Base-by-base conservation (phyloP, 2,888 invertebrate species). In the Isoperla grammatica region DNA sequence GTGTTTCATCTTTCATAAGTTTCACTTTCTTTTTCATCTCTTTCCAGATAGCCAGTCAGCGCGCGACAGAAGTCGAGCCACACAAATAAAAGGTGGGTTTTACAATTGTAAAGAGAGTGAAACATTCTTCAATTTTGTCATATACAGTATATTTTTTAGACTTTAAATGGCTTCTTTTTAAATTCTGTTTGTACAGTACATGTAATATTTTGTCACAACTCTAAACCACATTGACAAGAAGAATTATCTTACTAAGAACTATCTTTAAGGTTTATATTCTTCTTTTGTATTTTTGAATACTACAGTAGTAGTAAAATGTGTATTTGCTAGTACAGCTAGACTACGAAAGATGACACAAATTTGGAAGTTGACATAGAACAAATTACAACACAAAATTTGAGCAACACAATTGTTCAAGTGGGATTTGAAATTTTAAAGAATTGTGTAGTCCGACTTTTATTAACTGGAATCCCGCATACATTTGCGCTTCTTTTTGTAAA, bases 21-120 rank as follows among this genome's bases (percentile, higher is more conserved):
- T 29, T 29, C 29, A 29, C 3, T 13, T 40, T 40, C n/a, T 40
- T 12, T 49, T 35, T 49, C 13, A n/a, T 49, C 29, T 29, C 13
- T 9, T 49, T 49, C 29, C 49, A 49, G 49, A 29, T 49, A 22
- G 13, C n/a, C 49, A 49, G 29, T 49, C 49, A 9, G 49, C 49
- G 15, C 49, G 49, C 3, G 49, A 49, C 49, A 12, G 49, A 29
- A 49, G 49, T 49, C 23, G 49, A 23, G 49, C 49, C 4, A 49
- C 49, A 29, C 49, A 49, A 49, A 49, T 49, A 15, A 49, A 49
- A 23, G 49, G 49, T 49, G 29, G 29, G 49, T 13, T 5, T 12
- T 6, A 49, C 22, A 49, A 23, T 13, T 11, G 29, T 20, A n/a
- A 45, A 11, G 20, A 20, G 46, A n/a, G n/a, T n/a, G n/a, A n/a